Conservation (phyloP, 2,888 invertebrate species). For the Xestoiulus laeticollis region DNA sequence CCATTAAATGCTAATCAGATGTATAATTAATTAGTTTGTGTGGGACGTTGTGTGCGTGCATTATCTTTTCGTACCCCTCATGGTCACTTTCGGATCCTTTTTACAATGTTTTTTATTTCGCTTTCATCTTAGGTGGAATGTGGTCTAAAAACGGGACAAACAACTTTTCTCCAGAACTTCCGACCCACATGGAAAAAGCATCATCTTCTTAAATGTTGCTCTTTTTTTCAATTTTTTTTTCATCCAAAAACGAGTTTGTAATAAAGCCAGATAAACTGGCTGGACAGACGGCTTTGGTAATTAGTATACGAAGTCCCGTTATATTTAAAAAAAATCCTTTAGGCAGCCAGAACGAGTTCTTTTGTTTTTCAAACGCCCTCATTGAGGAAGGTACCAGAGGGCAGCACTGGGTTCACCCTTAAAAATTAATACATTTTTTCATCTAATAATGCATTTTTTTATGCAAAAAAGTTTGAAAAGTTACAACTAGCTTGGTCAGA, state of each 20-base stretch:
- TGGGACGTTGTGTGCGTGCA: not conserved
- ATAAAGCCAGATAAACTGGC: not conserved
- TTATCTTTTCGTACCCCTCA: not conserved
- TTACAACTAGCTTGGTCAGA: too few species aligned
- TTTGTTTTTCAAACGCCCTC: not conserved
- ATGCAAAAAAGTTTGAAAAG: too few species aligned
- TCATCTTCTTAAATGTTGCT: not conserved
- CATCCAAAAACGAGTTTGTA: not conserved
- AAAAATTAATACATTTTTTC: not conserved
- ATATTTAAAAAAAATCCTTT: not conserved
- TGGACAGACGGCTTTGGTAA: not conserved
- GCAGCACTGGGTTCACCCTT: not conserved
- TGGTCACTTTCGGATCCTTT: constrained; percentile 14
- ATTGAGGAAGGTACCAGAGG: not conserved
- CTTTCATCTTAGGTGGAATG: not conserved
- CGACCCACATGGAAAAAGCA: constrained; percentile 2
- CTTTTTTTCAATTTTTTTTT: too few species aligned
- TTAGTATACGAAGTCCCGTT: not conserved
- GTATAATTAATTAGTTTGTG: constrained; percentile 23
- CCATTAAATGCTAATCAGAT: not conserved
- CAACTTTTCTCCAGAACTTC: not conserved
- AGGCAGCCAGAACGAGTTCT: not conserved
- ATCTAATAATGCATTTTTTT: too few species aligned
- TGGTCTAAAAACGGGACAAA: constrained; percentile 29
- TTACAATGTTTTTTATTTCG: not conserved